A percentile compares a stretch with the other conserved stretches of the same genome.
phyloP scores from a whole-genome alignment of 2,888 invertebrate species.

The Nephrotoma guestfalica region DNA sequence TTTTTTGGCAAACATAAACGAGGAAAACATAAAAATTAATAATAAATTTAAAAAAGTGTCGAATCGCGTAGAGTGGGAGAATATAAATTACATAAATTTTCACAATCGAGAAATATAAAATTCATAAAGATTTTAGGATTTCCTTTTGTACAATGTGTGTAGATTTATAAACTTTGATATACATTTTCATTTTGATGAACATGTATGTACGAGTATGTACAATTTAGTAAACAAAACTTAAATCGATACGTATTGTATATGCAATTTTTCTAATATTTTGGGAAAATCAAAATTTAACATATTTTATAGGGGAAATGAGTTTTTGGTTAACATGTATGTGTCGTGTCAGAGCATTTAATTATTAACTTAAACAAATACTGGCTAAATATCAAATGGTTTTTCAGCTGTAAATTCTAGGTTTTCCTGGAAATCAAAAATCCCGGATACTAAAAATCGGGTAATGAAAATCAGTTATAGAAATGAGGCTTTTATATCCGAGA shows the following conservation, averaged over 20 bases:
- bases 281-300: no score
- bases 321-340: no score
- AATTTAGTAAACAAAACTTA: background rate
- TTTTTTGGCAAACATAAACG: background rate
- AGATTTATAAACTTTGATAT: background rate
- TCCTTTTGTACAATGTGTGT: background rate
- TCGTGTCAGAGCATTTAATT: no score
- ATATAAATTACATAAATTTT: background rate
- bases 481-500: no score
- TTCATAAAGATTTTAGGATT: background rate
- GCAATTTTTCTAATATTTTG: background rate
- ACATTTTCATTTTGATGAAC: background rate
- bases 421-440: no score
- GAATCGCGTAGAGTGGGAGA: background rate
- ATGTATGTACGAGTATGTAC: background rate
- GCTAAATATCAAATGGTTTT: no score
- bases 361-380: no score
- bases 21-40: background rate
- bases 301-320: no score
- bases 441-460: no score
- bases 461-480: no score
- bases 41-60: background rate
- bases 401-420: no score
- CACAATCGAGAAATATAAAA: background rate
- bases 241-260: background rate